Conservation (phyloP, 2,888 invertebrate genomes). For the Aromia moschata region DNA sequence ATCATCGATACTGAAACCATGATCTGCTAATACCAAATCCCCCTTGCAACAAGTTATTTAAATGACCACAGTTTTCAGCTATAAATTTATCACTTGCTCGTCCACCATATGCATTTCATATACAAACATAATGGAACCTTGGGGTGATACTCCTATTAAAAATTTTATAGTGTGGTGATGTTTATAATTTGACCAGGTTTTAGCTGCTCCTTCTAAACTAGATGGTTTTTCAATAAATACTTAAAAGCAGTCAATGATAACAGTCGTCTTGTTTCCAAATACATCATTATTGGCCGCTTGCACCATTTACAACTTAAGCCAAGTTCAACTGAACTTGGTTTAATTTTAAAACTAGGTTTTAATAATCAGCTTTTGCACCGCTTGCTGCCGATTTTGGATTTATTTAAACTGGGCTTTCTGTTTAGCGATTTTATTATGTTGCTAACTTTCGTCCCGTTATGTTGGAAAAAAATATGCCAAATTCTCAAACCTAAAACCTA, state of each 20-base stretch:
- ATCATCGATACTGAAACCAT: slow-evolving; percentile 24
- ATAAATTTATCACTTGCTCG: slow-evolving; percentile 25
- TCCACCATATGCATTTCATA: slow-evolving; percentile 24
- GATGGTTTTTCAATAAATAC: slow-evolving; percentile 33
- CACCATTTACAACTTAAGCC: no score
- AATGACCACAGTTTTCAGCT: slow-evolving; percentile 19
- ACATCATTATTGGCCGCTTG: no score
- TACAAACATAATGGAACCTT: slow-evolving; percentile 27
- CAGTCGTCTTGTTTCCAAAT: slow-evolving; percentile 29
- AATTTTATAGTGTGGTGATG: slow-evolving; percentile 39
- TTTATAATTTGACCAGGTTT: slow-evolving; percentile 39
- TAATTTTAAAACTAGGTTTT: no score
- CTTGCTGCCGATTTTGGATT: no score
- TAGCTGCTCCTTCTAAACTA: slow-evolving; percentile 19
- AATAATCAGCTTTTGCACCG: no score
- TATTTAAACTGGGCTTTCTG: no score
- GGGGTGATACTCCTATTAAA: slow-evolving; percentile 35
- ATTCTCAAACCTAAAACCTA: no score
- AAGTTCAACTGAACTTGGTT: no score
- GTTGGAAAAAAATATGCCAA: no score
- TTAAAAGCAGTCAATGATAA: slow-evolving; percentile 39
- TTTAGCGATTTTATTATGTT: no score
- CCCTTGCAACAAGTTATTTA: slow-evolving; percentile 13
- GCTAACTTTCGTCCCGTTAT: no score
- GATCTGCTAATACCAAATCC: slow-evolving; percentile 24